phyloP scores from a whole-genome alignment of 2,888 invertebrate genomes.

The Eristalis intricaria region DNA sequence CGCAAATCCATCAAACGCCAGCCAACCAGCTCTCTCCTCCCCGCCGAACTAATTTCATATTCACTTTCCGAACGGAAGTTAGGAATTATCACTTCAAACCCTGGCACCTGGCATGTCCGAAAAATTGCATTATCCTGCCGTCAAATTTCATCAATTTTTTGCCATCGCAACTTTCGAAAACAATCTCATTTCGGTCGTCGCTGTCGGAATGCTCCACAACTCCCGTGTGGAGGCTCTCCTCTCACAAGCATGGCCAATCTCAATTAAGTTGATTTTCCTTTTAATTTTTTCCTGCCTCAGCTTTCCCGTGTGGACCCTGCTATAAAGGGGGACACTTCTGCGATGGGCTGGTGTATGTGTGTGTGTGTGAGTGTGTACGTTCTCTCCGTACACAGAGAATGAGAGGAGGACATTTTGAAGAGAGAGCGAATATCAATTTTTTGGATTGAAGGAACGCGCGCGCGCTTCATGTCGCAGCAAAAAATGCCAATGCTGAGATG shows the following conservation, averaged over 20 bases:
- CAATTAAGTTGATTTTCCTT: conserved; percentile 40
- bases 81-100: neutral
- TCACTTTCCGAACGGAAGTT: neutral
- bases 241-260: conserved; percentile 13
- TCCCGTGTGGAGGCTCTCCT: neutral
- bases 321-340: neutral
- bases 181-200: neutral
- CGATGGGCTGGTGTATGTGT: neutral
- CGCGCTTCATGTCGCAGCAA: conserved; percentile 33
- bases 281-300: neutral
- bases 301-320: neutral
- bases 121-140: conserved; percentile 37
- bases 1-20: neutral
- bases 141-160: conserved; percentile 40
- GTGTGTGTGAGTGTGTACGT: too few relatives aligned
- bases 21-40: neutral
- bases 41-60: neutral
- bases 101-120: neutral
- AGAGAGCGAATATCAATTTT: conserved; percentile 20
- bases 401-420: conserved; percentile 24
- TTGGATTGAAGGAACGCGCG: conserved; percentile 35
- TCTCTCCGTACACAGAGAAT: too few relatives aligned
- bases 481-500: neutral
- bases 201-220: neutral
- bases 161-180: conserved; percentile 35